A percentile compares a stretch with the other conserved stretches of the same genome.
These are phyloP conservation scores for Troides oblongomaculatus DNA, from an alignment of 2,888 invertebrate species.

Conservation along the genomic window DNA sequence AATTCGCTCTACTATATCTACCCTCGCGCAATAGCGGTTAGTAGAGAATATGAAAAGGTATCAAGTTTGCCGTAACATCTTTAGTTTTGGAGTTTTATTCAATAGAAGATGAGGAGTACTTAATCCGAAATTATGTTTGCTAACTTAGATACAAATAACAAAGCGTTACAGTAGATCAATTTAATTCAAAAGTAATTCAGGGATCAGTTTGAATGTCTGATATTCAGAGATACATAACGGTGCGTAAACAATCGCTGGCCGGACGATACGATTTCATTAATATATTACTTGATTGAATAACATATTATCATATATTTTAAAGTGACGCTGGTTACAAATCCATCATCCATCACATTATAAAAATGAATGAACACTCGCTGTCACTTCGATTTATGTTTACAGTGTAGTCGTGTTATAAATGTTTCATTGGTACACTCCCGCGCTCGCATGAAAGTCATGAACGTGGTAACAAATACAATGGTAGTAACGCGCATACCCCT, in stretches of 20 bases:
- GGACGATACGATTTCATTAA: neutral
- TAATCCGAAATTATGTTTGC: too few species aligned
- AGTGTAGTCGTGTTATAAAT: constrained; percentile 29
- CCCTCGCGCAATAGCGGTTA: too few species aligned
- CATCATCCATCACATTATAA: constrained; percentile 28
- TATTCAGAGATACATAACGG: too few species aligned
- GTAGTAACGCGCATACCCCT: constrained; percentile 28
- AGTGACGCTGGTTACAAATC: constrained; percentile 19
- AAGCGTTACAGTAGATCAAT: too few species aligned
- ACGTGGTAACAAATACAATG: constrained; percentile 22
- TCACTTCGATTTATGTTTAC: constrained; percentile 29
- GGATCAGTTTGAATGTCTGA: too few species aligned
- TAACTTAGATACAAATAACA: too few species aligned
- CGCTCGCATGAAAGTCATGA: constrained; percentile 29
- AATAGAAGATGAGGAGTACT: too few species aligned
- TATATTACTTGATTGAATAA: neutral
- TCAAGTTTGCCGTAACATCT: too few species aligned
- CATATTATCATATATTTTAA: neutral
- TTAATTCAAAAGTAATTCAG: too few species aligned
- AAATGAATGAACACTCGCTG: constrained; percentile 24
- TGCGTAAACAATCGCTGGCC: neutral
- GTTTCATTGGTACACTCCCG: constrained; percentile 27
- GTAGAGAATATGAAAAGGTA: too few species aligned
- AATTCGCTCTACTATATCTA: too few species aligned
- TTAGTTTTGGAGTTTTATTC: too few species aligned